Evolutionary conservation across 1,140 invertebrate species (phyloP).

Genomic region (Eupeodes corollae): DNA sequence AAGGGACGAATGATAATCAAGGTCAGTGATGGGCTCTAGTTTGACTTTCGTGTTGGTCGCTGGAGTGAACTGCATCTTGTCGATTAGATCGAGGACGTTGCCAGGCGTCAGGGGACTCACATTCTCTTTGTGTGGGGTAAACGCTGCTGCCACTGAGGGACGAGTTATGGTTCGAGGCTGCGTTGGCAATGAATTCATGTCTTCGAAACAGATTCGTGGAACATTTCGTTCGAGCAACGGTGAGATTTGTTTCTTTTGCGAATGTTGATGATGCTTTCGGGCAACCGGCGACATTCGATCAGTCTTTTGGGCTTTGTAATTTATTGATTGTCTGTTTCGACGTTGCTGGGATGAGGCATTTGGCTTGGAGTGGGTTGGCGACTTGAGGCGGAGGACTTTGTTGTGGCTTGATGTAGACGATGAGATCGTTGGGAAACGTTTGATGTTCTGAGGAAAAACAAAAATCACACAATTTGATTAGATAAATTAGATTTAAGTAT

Average conservation of each 20-base stretch:
- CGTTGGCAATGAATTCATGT: no score
- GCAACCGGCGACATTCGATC: not conserved
- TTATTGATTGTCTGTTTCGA: constrained; percentile 11
- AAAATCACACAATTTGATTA: no score
- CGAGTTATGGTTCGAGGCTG: not conserved
- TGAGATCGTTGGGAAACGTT: constrained; percentile 6
- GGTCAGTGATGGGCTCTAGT: constrained; percentile 1
- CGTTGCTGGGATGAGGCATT: constrained; percentile 8
- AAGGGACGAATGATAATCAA: constrained; percentile 24
- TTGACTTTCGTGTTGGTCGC: constrained; percentile 5
- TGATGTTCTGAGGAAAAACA: constrained; percentile 1
- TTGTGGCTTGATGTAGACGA: constrained; percentile 6
- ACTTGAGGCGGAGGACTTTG: constrained; percentile 24
- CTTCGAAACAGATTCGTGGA: no score
- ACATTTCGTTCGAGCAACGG: no score
- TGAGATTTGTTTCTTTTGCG: not conserved
- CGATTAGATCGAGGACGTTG: constrained; percentile 25
- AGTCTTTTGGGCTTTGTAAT: not conserved
- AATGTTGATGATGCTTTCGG: not conserved
- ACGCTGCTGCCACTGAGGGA: not conserved
- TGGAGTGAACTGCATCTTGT: constrained; percentile 32
- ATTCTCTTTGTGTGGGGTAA: constrained; percentile 22
- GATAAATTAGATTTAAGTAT: no score
- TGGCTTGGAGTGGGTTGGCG: constrained; percentile 15
- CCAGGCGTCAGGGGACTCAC: constrained; percentile 21